Evolutionary conservation across 2,113 vertebrate genomes (phyloP).

Genomic region (Cryptotis parvus): DNA sequence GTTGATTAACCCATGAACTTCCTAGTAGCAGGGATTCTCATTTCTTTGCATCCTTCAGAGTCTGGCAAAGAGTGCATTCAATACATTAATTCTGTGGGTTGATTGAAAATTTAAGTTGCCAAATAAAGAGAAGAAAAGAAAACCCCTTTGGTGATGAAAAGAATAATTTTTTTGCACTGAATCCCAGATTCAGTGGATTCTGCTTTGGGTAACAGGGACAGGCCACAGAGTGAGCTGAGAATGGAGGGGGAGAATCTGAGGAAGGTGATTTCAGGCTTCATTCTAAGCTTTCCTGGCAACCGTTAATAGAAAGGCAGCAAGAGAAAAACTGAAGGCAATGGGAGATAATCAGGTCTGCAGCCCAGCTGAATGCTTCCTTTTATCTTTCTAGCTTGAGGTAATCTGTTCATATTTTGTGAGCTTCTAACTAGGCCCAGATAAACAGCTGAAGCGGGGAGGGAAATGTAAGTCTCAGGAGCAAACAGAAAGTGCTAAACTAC

Average conservation of each 20-base stretch:
- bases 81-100: not conserved
- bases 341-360: not conserved
- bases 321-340: conserved; percentile 37
- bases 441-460: conserved; percentile 33
- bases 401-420: not conserved
- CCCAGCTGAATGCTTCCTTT: conserved; percentile 29
- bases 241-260: not conserved
- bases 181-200: not conserved
- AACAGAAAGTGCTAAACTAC: conserved; percentile 25
- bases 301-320: conserved; percentile 41
- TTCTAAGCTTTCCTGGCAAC: not conserved
- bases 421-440: conserved; percentile 40
- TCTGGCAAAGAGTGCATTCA: not conserved
- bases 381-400: conserved; percentile 39
- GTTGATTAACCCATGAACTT: not conserved
- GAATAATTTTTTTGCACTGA: not conserved
- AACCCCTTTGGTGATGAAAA: not conserved
- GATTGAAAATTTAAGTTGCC: conserved; percentile 24
- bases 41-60: not conserved
- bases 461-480: not conserved
- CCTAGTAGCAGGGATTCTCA: not conserved
- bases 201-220: not conserved
- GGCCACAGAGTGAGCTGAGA: not conserved
- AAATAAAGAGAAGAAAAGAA: conserved; percentile 45
- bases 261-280: not conserved